Conservation (phyloP, 37 sponge, comb jelly and placozoan species). For the Trichoplax adhaerens region DNA sequence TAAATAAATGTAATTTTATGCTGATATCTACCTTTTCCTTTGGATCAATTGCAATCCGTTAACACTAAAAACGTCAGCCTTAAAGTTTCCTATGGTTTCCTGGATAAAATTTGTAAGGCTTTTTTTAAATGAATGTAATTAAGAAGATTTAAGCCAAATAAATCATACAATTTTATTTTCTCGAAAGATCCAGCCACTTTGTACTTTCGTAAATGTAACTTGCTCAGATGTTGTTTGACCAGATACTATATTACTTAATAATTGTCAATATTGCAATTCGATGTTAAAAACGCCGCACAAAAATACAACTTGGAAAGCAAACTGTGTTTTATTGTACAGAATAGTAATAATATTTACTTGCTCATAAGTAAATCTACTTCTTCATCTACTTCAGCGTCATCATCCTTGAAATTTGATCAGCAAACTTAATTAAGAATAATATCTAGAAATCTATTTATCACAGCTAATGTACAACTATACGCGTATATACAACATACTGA, state of each 20-base stretch:
- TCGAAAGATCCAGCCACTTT: conserved; percentile 54
- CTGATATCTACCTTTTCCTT: conserved; percentile 47
- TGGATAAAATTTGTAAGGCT: conserved; percentile 2
- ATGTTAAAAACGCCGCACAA: too few species aligned
- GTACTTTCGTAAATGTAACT: conserved; percentile 51
- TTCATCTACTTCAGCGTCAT: conserved; percentile 45
- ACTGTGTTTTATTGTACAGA: not conserved
- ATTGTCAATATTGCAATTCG: too few species aligned
- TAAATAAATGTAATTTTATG: too few species aligned
- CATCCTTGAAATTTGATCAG: not conserved
- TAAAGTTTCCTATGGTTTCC: conserved; percentile 65
- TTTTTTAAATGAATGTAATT: not conserved
- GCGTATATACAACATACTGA: not conserved
- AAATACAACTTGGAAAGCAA: not conserved
- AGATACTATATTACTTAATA: conserved; percentile 48
- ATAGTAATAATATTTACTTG: conserved; percentile 2
- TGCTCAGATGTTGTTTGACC: conserved; percentile 81
- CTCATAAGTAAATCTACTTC: conserved; percentile 65
- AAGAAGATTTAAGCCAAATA: conserved; percentile 3
- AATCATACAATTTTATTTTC: conserved; percentile 33
- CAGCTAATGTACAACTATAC: too few species aligned
- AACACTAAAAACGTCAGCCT: conserved; percentile 57
- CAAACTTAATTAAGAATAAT: not conserved
- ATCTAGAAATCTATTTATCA: not conserved
- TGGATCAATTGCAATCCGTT: conserved; percentile 49